Conservation (phyloP, 2,888 invertebrate species). For the Coleophora deauratella region DNA sequence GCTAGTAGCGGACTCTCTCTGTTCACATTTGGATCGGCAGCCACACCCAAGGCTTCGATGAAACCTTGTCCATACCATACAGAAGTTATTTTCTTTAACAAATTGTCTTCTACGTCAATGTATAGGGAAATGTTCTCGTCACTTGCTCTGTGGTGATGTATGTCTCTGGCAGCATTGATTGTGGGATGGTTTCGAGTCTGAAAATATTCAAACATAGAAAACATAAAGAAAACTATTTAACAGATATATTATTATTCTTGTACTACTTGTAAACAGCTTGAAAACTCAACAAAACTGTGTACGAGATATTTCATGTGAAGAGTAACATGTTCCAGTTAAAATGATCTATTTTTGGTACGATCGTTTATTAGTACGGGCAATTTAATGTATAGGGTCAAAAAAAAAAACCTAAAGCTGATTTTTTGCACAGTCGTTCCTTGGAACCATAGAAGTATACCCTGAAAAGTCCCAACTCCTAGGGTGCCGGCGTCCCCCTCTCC, state of each 20-base stretch:
- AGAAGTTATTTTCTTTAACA: conserved; percentile 82
- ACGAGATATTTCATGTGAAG: no score
- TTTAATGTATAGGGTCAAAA: no score
- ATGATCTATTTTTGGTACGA: no score
- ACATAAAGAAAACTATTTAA: not conserved
- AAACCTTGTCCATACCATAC: conserved; percentile 86
- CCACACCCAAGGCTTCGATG: conserved; percentile 78
- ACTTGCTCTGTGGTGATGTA: conserved; percentile 71
- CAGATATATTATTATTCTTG: not conserved
- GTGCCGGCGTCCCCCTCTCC: no score
- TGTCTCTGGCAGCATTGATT: conserved; percentile 79
- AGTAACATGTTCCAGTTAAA: no score
- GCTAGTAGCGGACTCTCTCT: conserved; percentile 70
- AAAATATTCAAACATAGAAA: conserved; percentile 20
- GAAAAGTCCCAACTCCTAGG: no score
- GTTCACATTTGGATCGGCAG: conserved; percentile 68
- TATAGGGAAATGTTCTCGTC: conserved; percentile 74
- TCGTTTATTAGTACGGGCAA: no score
- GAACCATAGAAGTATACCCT: no score
- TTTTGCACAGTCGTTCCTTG: no score
- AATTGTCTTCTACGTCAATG: conserved; percentile 78
- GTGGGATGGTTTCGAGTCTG: conserved; percentile 80
- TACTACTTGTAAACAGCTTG: no score
- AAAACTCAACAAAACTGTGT: no score
- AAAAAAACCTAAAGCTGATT: no score